Evolutionary conservation across 2,113 vertebrate genomes (phyloP).

Genomic region (Nannospalax galili): DNA sequence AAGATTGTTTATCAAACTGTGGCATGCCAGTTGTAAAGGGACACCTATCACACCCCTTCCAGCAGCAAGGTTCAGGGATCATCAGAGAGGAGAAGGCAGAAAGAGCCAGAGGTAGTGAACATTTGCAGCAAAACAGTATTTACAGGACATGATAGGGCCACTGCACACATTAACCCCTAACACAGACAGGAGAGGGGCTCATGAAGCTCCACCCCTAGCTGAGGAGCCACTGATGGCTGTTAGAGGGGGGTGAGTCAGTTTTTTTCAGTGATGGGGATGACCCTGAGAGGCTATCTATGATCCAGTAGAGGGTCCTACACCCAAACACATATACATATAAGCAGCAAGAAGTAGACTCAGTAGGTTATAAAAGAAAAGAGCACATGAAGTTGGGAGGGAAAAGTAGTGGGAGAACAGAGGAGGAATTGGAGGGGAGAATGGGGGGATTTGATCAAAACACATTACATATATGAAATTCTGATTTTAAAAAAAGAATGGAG

Average conservation of each 20-base stretch:
- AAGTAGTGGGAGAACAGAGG: neutral
- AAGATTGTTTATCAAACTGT: neutral
- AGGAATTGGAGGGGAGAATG: too few relatives aligned
- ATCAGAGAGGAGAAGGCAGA: neutral
- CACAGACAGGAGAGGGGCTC: too few relatives aligned
- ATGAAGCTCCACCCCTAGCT: neutral
- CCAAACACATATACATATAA: neutral
- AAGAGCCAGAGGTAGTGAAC: neutral
- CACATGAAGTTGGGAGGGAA: too few relatives aligned
- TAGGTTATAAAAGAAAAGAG: neutral
- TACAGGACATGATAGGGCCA: neutral
- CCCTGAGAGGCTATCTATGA: neutral
- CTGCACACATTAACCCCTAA: too few relatives aligned
- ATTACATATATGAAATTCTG: too few relatives aligned
- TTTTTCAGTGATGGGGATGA: neutral
- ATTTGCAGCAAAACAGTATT: neutral
- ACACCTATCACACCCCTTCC: neutral
- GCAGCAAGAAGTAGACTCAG: neutral
- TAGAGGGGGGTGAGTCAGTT: too few relatives aligned
- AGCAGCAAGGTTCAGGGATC: neutral
- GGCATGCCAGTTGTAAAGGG: neutral
- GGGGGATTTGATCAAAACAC: too few relatives aligned
- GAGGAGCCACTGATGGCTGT: neutral
- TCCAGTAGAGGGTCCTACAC: neutral
- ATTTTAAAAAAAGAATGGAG: too few relatives aligned